These are phyloP conservation scores for Fistularia tabacaria DNA, from an alignment of 2,797 vertebrate genomes.

Conservation along the genomic window DNA sequence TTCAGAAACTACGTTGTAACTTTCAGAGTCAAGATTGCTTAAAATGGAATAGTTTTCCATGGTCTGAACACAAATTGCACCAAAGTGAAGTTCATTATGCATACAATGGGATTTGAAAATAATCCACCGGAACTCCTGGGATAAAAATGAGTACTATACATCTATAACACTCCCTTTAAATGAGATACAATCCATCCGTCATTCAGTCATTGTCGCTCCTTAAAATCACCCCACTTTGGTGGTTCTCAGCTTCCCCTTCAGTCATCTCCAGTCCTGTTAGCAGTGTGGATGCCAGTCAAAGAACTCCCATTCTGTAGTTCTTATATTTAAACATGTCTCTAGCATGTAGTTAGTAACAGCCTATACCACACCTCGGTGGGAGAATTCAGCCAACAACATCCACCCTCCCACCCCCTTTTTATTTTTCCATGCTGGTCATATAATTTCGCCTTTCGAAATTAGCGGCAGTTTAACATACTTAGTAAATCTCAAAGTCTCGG, in stretches of 20 bases:
- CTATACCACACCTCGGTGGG: slow-evolving; percentile 16
- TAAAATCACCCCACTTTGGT: slow-evolving; percentile 20
- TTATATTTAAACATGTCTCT: slow-evolving; percentile 47
- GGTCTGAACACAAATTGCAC: too few species aligned
- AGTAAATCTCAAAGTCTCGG: slow-evolving; percentile 60
- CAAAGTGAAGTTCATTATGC: background rate
- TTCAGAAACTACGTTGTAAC: too few species aligned
- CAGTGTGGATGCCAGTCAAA: slow-evolving; percentile 17
- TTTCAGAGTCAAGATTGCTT: too few species aligned
- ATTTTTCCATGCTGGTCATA: slow-evolving; percentile 57
- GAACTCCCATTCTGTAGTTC: slow-evolving; percentile 36
- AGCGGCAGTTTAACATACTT: slow-evolving; percentile 64
- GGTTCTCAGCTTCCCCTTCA: slow-evolving; percentile 14
- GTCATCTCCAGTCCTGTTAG: background rate
- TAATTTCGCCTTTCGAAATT: slow-evolving; percentile 62
- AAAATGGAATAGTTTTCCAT: too few species aligned
- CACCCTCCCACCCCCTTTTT: slow-evolving; percentile 19
- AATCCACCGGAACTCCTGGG: slow-evolving; percentile 26
- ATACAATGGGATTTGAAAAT: slow-evolving; percentile 23
- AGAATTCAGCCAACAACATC: slow-evolving; percentile 46
- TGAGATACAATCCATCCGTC: slow-evolving; percentile 26
- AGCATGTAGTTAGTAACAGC: slow-evolving; percentile 47
- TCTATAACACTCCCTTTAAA: slow-evolving; percentile 12
- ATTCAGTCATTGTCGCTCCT: slow-evolving; percentile 15
- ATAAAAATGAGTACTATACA: slow-evolving; percentile 24